These are phyloP conservation scores for Seriola quinqueradiata DNA, from an alignment of 2,113 vertebrate genomes.

Conservation along the genomic window DNA sequence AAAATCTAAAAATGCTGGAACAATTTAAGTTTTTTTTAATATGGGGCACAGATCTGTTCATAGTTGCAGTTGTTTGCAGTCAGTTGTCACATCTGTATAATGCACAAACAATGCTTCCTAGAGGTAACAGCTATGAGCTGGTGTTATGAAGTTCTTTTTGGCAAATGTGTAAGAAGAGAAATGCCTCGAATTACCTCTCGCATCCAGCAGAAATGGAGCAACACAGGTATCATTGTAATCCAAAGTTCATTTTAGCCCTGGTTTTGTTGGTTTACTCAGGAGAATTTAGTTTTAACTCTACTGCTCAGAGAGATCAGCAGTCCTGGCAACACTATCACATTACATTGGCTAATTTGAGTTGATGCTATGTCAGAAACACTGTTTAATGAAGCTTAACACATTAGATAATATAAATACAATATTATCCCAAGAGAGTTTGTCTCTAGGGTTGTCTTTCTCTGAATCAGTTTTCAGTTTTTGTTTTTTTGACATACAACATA, in stretches of 20 bases:
- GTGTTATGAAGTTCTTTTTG: background rate
- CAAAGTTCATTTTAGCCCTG: background rate
- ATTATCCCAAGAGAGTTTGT: too few species aligned
- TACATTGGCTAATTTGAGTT: background rate
- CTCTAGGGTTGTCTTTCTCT: too few species aligned
- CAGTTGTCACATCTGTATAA: background rate
- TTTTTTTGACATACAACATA: background rate
- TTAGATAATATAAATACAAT: too few species aligned
- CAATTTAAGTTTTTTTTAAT: too few species aligned
- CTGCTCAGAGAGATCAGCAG: background rate
- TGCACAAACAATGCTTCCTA: background rate
- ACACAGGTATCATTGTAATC: background rate
- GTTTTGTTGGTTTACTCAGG: background rate
- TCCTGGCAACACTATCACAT: background rate
- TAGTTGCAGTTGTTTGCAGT: background rate
- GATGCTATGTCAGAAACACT: background rate
- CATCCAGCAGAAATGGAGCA: background rate
- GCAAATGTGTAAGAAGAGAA: background rate
- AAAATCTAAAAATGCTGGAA: background rate
- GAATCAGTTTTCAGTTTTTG: too few species aligned
- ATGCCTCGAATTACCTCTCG: background rate
- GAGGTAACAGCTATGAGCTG: background rate
- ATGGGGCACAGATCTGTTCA: background rate
- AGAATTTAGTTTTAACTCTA: background rate
- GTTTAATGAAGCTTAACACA: too few species aligned